Conservation (phyloP, 35 echinoderm and acorn worm genomes). For the Heliocidaris erythrogramma region DNA sequence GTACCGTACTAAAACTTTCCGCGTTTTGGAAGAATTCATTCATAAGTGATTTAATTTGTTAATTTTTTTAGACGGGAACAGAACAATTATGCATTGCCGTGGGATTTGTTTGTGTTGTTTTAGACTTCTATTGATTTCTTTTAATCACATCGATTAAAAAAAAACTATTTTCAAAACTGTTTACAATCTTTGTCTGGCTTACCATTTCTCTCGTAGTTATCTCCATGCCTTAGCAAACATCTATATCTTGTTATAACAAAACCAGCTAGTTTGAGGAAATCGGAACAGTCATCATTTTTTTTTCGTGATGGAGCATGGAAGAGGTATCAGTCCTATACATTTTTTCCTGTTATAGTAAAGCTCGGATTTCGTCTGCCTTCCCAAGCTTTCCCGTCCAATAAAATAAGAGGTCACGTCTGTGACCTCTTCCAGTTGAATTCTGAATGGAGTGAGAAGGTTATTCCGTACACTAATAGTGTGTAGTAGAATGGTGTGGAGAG, state of each 20-base stretch:
- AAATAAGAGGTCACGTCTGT: neutral
- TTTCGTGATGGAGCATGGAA: neutral
- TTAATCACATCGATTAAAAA: neutral
- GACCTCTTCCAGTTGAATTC: neutral
- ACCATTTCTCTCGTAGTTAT: neutral
- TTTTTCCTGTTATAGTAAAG: neutral
- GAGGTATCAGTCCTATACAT: neutral
- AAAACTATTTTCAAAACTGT: neutral
- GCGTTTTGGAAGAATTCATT: no score
- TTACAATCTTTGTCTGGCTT: neutral
- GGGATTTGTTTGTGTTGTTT: neutral
- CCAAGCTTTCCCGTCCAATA: neutral
- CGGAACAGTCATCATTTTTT: neutral
- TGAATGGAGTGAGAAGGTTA: neutral
- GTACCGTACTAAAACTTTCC: no score
- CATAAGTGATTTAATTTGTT: no score
- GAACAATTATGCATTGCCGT: neutral
- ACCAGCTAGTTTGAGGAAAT: neutral
- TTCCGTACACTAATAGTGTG: neutral
- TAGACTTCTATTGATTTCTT: neutral
- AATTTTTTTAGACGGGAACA: no score
- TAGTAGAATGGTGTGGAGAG: neutral
- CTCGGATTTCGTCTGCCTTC: neutral
- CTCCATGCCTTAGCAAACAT: neutral
- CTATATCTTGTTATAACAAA: no score